Evolutionary conservation across 92 coral and sea anemone species (phyloP).

Genomic region (Chrysogorgia sp.): DNA sequence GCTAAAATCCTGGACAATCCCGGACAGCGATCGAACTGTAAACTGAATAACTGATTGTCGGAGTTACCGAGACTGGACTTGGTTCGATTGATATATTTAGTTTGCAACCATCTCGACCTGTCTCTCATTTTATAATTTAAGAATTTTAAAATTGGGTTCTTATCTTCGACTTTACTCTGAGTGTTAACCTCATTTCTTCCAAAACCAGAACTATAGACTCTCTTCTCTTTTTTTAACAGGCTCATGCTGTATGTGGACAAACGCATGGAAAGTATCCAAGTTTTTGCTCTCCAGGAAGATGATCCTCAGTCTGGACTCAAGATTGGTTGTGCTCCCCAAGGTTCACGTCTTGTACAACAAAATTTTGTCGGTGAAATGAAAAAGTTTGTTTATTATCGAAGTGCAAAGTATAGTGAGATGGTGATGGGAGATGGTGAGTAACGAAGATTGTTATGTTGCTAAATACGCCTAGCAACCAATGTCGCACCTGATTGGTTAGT

Average conservation of each 20-base stretch:
- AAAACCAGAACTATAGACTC: neutral
- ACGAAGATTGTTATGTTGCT: neutral
- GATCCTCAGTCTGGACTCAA: neutral
- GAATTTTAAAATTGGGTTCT: too few species aligned
- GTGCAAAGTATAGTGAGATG: conserved; percentile 22
- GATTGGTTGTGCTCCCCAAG: conserved; percentile 15
- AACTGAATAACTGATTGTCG: too few species aligned
- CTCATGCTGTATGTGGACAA: conserved; percentile 21
- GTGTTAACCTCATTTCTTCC: neutral
- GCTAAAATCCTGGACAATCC: too few species aligned
- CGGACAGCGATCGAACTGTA: too few species aligned
- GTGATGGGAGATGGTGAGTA: conserved; percentile 29
- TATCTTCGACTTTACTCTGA: too few species aligned
- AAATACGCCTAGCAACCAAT: too few species aligned
- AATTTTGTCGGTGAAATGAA: conserved; percentile 22
- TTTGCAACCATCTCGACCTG: too few species aligned
- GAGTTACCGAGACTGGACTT: too few species aligned
- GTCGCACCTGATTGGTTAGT: too few species aligned
- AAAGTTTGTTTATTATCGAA: conserved; percentile 25
- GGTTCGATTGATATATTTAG: too few species aligned
- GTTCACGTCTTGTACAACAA: neutral
- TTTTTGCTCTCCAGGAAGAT: conserved; percentile 1
- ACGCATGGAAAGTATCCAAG: neutral
- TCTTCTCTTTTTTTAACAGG: neutral
- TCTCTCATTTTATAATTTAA: too few species aligned